Conservation (phyloP, 2,113 vertebrate genomes). For the Xyliphius kryptos region DNA sequence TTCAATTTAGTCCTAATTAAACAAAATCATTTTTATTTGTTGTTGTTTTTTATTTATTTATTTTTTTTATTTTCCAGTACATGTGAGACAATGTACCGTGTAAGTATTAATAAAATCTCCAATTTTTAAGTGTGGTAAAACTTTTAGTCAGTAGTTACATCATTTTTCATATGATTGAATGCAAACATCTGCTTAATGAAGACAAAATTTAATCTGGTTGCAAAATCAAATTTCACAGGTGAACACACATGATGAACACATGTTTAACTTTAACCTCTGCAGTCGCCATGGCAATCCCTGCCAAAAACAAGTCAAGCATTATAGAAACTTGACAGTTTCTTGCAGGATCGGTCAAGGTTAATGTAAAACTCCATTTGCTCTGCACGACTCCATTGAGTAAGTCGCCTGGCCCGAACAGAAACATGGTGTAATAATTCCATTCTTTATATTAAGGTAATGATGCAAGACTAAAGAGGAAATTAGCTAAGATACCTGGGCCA, state of each 20-base stretch:
- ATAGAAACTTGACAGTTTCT: not conserved
- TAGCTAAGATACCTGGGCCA: not conserved
- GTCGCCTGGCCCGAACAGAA: not conserved
- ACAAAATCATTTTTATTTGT: no score
- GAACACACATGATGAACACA: not conserved
- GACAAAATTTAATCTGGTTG: no score
- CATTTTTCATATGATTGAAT: no score
- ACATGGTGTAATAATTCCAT: not conserved
- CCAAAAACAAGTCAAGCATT: conserved; percentile 5
- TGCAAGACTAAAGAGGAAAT: conserved; percentile 22
- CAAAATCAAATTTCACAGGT: not conserved
- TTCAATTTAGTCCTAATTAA: no score
- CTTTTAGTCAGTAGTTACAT: no score
- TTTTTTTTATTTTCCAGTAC: no score
- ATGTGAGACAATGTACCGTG: no score
- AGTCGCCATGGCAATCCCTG: conserved; percentile 2
- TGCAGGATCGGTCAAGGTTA: not conserved
- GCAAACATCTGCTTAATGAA: no score
- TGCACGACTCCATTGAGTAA: not conserved
- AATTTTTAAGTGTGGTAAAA: no score
- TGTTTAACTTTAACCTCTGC: not conserved
- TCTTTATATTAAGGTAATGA: conserved; percentile 3
- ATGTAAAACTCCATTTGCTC: not conserved
- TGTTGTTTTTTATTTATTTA: no score
- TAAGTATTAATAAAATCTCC: no score